These are phyloP conservation scores for Drosophila niveifrons DNA, from an alignment of 2,888 invertebrate species.

Conservation along the genomic window DNA sequence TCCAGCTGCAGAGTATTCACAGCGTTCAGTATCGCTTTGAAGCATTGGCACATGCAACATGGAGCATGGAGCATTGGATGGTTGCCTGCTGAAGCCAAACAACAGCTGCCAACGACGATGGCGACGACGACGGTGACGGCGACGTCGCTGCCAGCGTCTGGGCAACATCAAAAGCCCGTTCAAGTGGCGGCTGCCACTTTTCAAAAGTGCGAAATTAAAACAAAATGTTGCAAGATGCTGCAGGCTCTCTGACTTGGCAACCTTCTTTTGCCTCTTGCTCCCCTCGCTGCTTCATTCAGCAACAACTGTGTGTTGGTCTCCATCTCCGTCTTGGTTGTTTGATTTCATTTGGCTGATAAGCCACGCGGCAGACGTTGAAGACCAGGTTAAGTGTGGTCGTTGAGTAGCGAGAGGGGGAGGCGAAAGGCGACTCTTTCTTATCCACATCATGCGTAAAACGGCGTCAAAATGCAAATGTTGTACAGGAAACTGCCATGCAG, in stretches of 20 bases:
- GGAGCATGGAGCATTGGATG: slow-evolving; percentile 27
- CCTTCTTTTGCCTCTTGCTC: background rate
- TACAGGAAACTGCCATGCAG: slow-evolving; percentile 66
- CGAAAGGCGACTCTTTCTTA: slow-evolving; percentile 30
- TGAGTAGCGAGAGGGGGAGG: background rate
- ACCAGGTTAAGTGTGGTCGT: slow-evolving; percentile 5
- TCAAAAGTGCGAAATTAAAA: slow-evolving; percentile 77
- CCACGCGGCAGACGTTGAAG: slow-evolving; percentile 36
- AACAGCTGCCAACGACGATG: slow-evolving; percentile 55
- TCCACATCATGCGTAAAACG: slow-evolving; percentile 73
- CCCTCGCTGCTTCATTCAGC: background rate
- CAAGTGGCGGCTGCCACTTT: slow-evolving; percentile 77
- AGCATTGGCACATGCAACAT: slow-evolving; percentile 20
- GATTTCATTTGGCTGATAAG: slow-evolving; percentile 72
- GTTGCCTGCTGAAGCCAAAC: slow-evolving; percentile 44
- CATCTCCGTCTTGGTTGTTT: slow-evolving; percentile 52
- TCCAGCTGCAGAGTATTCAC: slow-evolving; percentile 18
- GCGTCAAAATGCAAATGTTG: slow-evolving; percentile 78
- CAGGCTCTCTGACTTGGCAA: slow-evolving; percentile 52
- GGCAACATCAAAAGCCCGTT: slow-evolving; percentile 72
- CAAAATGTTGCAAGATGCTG: slow-evolving; percentile 79
- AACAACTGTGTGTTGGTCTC: slow-evolving; percentile 23
- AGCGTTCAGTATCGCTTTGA: slow-evolving; percentile 10
- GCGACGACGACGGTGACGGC: slow-evolving; percentile 4
- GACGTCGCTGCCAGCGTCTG: slow-evolving; percentile 46